phyloP scores from a whole-genome alignment of 2,797 vertebrate species.

The Margarornis squamiger region DNA sequence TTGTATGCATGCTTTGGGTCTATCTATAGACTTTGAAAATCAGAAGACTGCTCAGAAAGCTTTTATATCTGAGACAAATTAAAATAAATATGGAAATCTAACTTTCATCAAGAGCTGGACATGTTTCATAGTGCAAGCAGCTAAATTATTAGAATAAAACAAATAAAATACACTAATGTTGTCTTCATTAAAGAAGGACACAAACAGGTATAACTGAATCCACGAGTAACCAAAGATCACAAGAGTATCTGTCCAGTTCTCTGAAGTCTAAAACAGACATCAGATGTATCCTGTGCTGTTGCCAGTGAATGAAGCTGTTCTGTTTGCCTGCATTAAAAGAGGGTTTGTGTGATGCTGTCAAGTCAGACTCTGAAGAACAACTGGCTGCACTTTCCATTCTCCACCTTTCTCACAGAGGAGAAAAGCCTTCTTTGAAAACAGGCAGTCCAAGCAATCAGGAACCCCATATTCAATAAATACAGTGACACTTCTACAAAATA shows the following conservation, averaged over 20 bases:
- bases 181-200: not conserved
- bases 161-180: not conserved
- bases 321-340: not conserved
- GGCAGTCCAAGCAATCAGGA: not conserved
- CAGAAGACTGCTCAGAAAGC: not conserved
- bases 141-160: not conserved
- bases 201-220: not conserved
- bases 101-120: not conserved
- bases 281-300: not conserved
- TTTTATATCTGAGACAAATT: not conserved
- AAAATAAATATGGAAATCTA: not conserved
- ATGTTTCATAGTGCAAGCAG: not conserved
- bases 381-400: not conserved
- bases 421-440: not conserved
- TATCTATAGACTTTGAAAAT: not conserved
- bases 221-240: not conserved
- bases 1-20: not conserved
- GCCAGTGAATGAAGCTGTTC: not conserved
- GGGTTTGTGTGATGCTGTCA: not conserved
- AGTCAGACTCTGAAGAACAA: not conserved
- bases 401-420: not conserved
- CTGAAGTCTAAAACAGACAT: not conserved
- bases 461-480: not conserved
- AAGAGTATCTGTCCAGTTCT: not conserved
- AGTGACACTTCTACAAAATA: not conserved